Conservation (phyloP, 2,888 invertebrate genomes). For the Nebria brevicollis region DNA sequence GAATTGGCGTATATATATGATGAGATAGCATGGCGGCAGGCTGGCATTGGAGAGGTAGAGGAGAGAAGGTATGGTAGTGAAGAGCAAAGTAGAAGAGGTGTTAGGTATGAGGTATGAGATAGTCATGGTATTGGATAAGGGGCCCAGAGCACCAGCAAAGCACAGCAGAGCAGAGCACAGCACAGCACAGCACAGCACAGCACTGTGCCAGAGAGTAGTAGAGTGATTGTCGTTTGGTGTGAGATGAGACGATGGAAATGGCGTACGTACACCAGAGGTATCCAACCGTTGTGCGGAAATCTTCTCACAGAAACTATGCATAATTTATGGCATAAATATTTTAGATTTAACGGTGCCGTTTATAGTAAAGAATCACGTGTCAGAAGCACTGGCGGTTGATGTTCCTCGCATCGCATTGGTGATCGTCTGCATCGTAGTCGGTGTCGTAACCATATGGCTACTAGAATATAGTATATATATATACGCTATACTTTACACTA, state of each 20-base stretch:
- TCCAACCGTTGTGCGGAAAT: constrained; percentile 30
- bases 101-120: background rate
- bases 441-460: background rate
- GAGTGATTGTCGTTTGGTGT: constrained; percentile 1
- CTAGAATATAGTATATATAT: background rate
- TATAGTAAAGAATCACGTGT: constrained; percentile 46
- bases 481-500: background rate
- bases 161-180: background rate
- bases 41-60: background rate
- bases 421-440: constrained; percentile 2
- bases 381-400: constrained; percentile 41
- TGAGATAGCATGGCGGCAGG: background rate
- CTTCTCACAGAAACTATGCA: constrained; percentile 45
- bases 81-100: background rate
- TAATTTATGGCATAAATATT: constrained; percentile 47
- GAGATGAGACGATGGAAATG: constrained; percentile 6
- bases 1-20: background rate
- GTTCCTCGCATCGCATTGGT: constrained; percentile 33
- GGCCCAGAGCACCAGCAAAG: background rate
- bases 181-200: background rate
- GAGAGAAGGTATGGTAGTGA: background rate
- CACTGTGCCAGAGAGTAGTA: background rate
- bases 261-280: constrained; percentile 32
- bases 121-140: background rate
- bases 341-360: constrained; percentile 45